A percentile compares a stretch with the other conserved stretches of the same genome.
These are phyloP conservation scores for Aleiodes leptofemur DNA, from an alignment of 2,888 invertebrate genomes.

Conservation along the genomic window DNA sequence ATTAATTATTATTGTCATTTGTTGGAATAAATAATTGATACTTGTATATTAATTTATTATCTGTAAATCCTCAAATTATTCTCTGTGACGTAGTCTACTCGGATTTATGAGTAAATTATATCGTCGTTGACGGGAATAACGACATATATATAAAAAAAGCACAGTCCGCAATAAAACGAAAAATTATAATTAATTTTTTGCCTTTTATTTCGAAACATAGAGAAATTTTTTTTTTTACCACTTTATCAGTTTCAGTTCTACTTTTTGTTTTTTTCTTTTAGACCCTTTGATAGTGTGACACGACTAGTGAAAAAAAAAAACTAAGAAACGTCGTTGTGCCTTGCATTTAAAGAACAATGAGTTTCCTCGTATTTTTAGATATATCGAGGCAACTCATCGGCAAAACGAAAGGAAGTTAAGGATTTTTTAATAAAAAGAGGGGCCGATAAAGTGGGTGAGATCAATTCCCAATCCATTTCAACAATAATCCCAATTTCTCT, in stretches of 20 bases:
- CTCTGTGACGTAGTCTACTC: slow-evolving; percentile 41
- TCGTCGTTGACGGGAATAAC: slow-evolving; percentile 31
- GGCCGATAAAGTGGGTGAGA: slow-evolving; percentile 10
- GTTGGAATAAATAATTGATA: slow-evolving; percentile 58
- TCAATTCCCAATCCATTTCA: neutral
- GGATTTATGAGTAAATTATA: slow-evolving; percentile 23
- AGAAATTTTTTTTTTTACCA: neutral
- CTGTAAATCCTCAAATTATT: slow-evolving; percentile 32
- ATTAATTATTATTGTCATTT: slow-evolving; percentile 65
- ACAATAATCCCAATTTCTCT: neutral
- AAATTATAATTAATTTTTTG: slow-evolving; percentile 14
- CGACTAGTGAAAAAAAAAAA: slow-evolving; percentile 11
- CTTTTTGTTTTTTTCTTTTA: slow-evolving; percentile 15
- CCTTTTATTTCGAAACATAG: slow-evolving; percentile 9
- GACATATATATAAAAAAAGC: slow-evolving; percentile 5
- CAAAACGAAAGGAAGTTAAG: too few relatives aligned
- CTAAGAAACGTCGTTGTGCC: neutral
- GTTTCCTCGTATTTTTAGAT: neutral
- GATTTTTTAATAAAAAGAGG: neutral
- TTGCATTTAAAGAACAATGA: slow-evolving; percentile 2
- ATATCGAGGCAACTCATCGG: neutral
- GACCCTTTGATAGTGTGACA: slow-evolving; percentile 9
- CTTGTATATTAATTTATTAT: slow-evolving; percentile 39
- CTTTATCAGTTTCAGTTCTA: neutral
- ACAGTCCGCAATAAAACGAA: slow-evolving; percentile 11